Evolutionary conservation across 35 echinoderm and acorn worm species (phyloP).

Genomic region (Hemicentrotus pulcherrimus): DNA sequence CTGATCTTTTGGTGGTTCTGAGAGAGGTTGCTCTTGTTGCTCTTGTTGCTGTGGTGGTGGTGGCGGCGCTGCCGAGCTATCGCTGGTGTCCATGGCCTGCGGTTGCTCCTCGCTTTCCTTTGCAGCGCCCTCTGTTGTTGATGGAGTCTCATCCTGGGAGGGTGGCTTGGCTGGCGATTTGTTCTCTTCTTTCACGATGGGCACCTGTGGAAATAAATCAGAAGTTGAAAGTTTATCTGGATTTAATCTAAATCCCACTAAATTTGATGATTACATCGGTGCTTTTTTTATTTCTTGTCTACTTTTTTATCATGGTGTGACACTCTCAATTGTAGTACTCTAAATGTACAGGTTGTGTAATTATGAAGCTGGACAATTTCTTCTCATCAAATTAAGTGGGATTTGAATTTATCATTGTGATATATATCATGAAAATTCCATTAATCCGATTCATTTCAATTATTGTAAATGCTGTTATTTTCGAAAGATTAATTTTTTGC

Average conservation of each 20-base stretch:
- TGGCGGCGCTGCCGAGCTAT: background rate
- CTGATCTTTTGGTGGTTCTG: background rate
- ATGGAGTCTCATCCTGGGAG: background rate
- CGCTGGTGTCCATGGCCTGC: conserved; percentile 26
- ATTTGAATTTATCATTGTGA: too few species aligned
- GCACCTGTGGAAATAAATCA: background rate
- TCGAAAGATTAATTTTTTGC: too few species aligned
- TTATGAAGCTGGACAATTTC: too few species aligned
- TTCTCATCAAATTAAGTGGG: too few species aligned
- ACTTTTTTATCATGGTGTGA: too few species aligned
- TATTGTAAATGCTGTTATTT: too few species aligned
- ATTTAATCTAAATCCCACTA: background rate
- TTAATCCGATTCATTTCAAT: too few species aligned
- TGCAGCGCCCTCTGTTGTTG: conserved; percentile 13
- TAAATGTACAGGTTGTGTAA: too few species aligned
- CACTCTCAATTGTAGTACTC: too few species aligned
- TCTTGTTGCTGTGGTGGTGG: background rate
- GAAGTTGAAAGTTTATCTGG: background rate
- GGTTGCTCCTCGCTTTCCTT: conserved; percentile 16
- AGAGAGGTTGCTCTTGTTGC: background rate
- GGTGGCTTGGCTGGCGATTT: conserved; percentile 35
- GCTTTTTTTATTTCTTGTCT: too few species aligned
- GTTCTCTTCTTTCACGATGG: conserved; percentile 43
- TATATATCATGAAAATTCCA: too few species aligned
- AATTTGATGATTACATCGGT: too few species aligned